A percentile compares a stretch with the other conserved stretches of the same genome.
Evolutionary conservation across 1,140 invertebrate species (phyloP).

Genomic region (Sitobion miscanthi): DNA sequence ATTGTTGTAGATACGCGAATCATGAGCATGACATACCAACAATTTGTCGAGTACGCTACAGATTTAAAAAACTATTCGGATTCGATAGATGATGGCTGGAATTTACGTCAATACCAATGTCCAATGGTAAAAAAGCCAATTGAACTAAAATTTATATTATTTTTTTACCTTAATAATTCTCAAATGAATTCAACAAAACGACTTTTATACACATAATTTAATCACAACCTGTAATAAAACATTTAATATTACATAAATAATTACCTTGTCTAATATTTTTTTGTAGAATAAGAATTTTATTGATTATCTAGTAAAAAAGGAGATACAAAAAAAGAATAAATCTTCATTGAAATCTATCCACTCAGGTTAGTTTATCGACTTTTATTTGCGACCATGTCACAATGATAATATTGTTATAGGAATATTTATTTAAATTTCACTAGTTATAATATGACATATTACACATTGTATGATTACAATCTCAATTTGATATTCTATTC

Average conservation of each 20-base stretch:
- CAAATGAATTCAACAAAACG: background rate
- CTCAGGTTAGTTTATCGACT: background rate
- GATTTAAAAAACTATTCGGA: slow-evolving; percentile 37
- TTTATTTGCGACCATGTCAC: background rate
- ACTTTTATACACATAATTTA: background rate
- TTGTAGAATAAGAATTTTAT: background rate
- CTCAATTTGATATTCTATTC: too few relatives aligned
- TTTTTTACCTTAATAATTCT: background rate
- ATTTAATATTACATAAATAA: background rate
- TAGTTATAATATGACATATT: background rate
- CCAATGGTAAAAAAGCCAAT: background rate
- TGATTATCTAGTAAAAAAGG: slow-evolving; percentile 11
- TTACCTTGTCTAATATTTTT: background rate
- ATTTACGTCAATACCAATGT: background rate
- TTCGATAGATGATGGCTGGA: slow-evolving; percentile 21
- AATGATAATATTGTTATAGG: background rate
- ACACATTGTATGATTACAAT: background rate
- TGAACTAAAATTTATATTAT: too few relatives aligned
- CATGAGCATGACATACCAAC: slow-evolving; percentile 38
- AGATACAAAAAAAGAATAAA: background rate
- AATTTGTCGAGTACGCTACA: slow-evolving; percentile 3
- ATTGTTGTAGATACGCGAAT: background rate
- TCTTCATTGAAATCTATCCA: background rate
- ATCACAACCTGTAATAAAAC: too few relatives aligned
- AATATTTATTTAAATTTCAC: background rate